phyloP scores from a whole-genome alignment of 2,797 vertebrate species.

The Lepus townsendii region DNA sequence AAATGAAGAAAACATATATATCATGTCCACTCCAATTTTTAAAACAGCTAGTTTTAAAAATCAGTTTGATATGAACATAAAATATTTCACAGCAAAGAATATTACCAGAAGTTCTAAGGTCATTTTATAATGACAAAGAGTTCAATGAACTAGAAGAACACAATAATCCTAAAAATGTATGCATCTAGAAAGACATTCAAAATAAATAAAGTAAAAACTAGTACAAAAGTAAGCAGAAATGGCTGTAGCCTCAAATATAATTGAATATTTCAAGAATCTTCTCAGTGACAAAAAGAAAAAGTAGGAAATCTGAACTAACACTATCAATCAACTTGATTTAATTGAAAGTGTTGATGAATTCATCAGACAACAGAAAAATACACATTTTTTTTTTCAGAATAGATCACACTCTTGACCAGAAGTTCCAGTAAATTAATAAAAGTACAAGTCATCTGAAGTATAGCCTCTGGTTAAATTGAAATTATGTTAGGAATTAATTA shows the following conservation, averaged over 20 bases:
- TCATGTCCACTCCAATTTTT: background rate
- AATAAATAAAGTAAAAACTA: background rate
- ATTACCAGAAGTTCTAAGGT: background rate
- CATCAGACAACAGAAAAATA: background rate
- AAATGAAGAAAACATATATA: constrained; percentile 19
- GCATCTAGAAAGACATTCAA: background rate
- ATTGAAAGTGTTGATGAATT: background rate
- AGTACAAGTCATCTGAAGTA: background rate
- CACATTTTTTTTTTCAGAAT: background rate
- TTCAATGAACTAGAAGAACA: background rate
- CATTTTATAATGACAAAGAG: constrained; percentile 18
- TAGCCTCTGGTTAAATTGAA: background rate
- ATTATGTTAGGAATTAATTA: background rate
- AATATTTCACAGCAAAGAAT: background rate
- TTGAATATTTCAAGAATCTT: background rate
- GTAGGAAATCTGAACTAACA: constrained; percentile 54
- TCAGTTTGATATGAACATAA: too few species aligned
- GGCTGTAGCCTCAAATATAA: constrained; percentile 2
- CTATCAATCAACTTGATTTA: background rate
- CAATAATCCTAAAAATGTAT: background rate
- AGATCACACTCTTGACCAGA: background rate
- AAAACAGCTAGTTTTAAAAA: too few species aligned
- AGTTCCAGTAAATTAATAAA: background rate
- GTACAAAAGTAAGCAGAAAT: constrained; percentile 1
- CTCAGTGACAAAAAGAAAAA: constrained; percentile 38